A percentile compares a stretch with the other conserved stretches of the same genome.
phyloP scores from a whole-genome alignment of 2,113 vertebrate species.

The Carlito syrichta region DNA sequence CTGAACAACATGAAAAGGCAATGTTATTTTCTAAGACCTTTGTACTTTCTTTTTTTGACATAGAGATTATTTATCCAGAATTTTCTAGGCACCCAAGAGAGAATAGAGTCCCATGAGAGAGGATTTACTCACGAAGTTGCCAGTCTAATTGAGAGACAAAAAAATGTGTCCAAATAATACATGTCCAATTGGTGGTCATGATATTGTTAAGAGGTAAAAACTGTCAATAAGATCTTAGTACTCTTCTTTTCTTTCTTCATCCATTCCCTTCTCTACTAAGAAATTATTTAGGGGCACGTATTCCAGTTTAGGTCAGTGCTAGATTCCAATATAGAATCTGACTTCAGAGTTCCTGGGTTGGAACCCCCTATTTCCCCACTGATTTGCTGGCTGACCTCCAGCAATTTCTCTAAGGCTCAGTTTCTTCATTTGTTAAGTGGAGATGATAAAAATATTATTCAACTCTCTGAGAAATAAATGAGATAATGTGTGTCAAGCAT shows the following conservation, averaged over 20 bases:
- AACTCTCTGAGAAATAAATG: neutral
- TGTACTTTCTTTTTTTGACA: neutral
- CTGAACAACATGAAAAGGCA: neutral
- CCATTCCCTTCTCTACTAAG: neutral
- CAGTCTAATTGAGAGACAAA: neutral
- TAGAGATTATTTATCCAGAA: neutral
- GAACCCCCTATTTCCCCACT: neutral
- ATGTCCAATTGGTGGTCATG: neutral
- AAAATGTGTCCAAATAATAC: neutral
- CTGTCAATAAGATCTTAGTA: neutral
- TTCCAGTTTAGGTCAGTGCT: neutral
- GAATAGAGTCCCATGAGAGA: neutral
- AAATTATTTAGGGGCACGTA: neutral
- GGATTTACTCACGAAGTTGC: neutral
- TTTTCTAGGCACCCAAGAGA: neutral
- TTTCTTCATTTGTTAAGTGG: neutral
- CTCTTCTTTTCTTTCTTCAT: neutral
- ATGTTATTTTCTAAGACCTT: neutral
- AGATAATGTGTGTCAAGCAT: neutral
- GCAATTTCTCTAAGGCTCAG: neutral
- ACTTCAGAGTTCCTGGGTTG: neutral
- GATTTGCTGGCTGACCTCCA: neutral
- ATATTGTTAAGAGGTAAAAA: neutral
- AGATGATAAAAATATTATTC: neutral
- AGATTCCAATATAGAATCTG: neutral